Evolutionary conservation across 2,113 vertebrate genomes (phyloP), one percentile per base, ranked within the genome.

Genomic region (Clarias gariepinus): DNA sequence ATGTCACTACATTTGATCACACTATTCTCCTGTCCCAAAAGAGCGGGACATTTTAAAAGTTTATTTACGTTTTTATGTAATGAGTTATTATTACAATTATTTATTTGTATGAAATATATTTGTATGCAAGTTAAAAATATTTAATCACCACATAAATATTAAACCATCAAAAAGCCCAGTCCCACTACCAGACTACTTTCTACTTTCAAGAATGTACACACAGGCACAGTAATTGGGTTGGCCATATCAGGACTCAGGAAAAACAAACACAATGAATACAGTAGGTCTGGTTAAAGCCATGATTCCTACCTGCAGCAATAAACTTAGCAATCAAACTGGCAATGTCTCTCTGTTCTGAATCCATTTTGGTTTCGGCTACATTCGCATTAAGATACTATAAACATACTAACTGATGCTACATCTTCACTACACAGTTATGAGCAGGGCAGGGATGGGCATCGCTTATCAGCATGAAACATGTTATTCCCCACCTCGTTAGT

Each of bases 241-340:
- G 57, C 47, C 41, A 52, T n/a, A 76, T 12, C 69, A 61, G 68
- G 5, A 61, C 57, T 33, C 23, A n/a, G 7, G 36, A 76, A 68
- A 16, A 63, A 55, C 53, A 74, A 63, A 52, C 36, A 57, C 13
- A 57, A 4, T 5, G 23, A 86, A 81, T 4, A 36, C 28, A 86
- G 61, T 9, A 79, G 28, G 63, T 23, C 5, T 25, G 69, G 36
- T 55, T 28, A 12, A 85, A 47, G 28, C 7, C 4, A 53, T 23
- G 78, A 79, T 58, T 83, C 93, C 92, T 94, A 95, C 95, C 95
- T 95, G 94, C 92, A 90, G 94, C 93, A 86, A 96, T 93, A 76
- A 93, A 90, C 88, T 93, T 94, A 10, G 94, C 94, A 88, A 95
- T 94, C 83, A 95, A 91, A 82, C 92, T 90, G 88, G 92, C 90